These are phyloP conservation scores for Toxostoma redivivum DNA, from an alignment of 2,113 vertebrate species.

Conservation along the genomic window DNA sequence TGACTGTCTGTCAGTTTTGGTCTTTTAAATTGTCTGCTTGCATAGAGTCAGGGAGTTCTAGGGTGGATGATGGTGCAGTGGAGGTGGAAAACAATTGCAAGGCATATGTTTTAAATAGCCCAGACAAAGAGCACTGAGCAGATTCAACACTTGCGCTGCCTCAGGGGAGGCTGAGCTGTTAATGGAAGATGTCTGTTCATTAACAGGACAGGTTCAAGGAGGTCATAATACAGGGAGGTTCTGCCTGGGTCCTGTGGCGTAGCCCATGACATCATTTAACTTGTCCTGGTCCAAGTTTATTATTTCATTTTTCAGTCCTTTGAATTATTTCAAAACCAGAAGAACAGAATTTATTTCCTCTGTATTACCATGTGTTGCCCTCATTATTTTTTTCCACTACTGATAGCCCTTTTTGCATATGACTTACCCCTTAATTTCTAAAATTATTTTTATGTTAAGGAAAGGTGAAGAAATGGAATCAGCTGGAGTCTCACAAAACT, in stretches of 20 bases:
- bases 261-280: neutral
- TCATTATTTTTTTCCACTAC: neutral
- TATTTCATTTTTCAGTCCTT: neutral
- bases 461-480: neutral
- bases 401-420: neutral
- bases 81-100: neutral
- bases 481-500: neutral
- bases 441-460: neutral
- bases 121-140: neutral
- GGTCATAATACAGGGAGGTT: neutral
- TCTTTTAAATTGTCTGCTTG: neutral
- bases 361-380: neutral
- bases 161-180: neutral
- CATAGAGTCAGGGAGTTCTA: neutral
- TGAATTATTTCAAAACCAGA: neutral
- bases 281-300: neutral
- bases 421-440: neutral
- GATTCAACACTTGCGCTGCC: neutral
- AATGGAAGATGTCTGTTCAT: neutral
- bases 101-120: neutral
- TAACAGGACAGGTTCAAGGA: neutral
- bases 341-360: neutral
- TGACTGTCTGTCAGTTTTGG: neutral
- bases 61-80: accelerated
- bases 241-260: neutral